Conservation (phyloP, 2,797 vertebrate genomes). For the Scleropages formosus region DNA sequence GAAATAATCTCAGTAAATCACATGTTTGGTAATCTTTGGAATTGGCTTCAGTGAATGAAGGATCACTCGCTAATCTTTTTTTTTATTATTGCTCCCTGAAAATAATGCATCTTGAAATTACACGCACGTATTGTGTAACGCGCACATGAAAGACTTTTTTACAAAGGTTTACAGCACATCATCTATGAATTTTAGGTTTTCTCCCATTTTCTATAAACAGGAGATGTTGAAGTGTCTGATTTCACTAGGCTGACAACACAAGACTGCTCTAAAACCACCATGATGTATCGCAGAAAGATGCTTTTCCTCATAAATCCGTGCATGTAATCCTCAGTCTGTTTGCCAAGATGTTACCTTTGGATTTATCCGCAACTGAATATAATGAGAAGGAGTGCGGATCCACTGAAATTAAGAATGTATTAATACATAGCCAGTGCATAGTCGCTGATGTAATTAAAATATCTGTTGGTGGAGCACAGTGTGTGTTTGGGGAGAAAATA, state of each 20-base stretch:
- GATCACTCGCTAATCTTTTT: slow-evolving; percentile 31
- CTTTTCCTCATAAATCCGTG: slow-evolving; percentile 74
- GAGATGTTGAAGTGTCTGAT: slow-evolving; percentile 26
- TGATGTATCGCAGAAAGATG: slow-evolving; percentile 70
- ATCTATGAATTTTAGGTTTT: not conserved
- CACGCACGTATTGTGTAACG: slow-evolving; percentile 29
- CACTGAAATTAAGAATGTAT: not conserved
- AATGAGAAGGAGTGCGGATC: not conserved
- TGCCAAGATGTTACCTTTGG: slow-evolving; percentile 53
- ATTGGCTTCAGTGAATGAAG: slow-evolving; percentile 15
- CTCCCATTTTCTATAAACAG: slow-evolving; percentile 40
- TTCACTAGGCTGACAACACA: slow-evolving; percentile 43
- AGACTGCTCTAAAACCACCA: slow-evolving; percentile 75
- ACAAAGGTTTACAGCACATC: slow-evolving; percentile 35
- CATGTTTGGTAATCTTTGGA: slow-evolving; percentile 26
- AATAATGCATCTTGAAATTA: slow-evolving; percentile 37
- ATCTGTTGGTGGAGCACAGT: slow-evolving; percentile 40
- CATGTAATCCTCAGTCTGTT: slow-evolving; percentile 73
- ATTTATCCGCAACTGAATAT: slow-evolving; percentile 15
- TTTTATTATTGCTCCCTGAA: slow-evolving; percentile 35
- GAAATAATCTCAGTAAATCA: slow-evolving; percentile 6
- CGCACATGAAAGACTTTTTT: slow-evolving; percentile 27
- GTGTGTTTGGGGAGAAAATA: slow-evolving; percentile 58
- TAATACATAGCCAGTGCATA: slow-evolving; percentile 33
- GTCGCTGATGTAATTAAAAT: slow-evolving; percentile 30